Conservation (phyloP, 1,140 invertebrate species). For the Orchestia grillus region DNA sequence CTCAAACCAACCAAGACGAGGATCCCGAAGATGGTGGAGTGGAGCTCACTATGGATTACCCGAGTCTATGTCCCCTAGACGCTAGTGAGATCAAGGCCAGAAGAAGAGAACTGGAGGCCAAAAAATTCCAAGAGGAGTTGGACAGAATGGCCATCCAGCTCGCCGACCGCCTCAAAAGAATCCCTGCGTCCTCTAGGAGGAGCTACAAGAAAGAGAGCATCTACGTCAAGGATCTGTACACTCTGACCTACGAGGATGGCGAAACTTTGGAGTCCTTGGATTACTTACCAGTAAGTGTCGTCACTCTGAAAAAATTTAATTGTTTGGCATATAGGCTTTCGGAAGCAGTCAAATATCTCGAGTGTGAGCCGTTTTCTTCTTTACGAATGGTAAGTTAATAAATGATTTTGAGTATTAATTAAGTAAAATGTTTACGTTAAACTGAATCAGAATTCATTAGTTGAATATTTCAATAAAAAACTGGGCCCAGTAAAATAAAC, state of each 20-base stretch:
- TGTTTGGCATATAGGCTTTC: neutral
- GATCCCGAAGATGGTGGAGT: neutral
- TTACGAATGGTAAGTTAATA: neutral
- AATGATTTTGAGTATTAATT: neutral
- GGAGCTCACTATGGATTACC: constrained; percentile 39
- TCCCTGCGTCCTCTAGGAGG: constrained; percentile 69
- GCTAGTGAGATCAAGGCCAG: neutral
- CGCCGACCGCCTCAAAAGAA: constrained; percentile 42
- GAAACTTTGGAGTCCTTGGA: constrained; percentile 76
- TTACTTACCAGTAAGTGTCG: constrained; percentile 59
- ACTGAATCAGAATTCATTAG: too few relatives aligned
- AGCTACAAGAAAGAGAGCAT: constrained; percentile 89
- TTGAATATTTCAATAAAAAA: too few relatives aligned
- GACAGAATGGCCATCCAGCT: constrained; percentile 42
- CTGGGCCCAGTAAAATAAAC: too few relatives aligned
- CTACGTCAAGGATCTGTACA: constrained; percentile 86
- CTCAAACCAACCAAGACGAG: neutral
- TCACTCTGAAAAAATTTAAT: neutral
- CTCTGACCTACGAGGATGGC: constrained; percentile 84
- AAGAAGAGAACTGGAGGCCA: constrained; percentile 10
- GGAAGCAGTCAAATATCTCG: neutral
- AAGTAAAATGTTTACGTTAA: too few relatives aligned
- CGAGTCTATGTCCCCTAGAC: constrained; percentile 15
- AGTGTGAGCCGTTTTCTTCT: neutral
- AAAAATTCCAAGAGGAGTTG: constrained; percentile 39